Base-by-base conservation (phyloP, 2,113 vertebrate genomes). In the Reinhardtius hippoglossoides region DNA sequence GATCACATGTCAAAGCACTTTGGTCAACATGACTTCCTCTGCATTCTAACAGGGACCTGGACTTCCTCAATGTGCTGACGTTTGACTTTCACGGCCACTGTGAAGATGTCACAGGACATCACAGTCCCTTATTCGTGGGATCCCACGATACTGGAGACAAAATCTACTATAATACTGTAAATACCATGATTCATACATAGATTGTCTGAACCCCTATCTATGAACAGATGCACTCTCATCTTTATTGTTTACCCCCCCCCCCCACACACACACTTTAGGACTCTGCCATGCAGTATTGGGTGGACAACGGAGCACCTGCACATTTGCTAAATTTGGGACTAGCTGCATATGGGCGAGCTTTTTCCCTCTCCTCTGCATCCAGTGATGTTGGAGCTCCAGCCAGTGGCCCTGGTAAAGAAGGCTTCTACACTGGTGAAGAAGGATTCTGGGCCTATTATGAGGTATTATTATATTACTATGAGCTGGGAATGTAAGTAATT, bases 401-500 rank as follows among this genome's bases (percentile, higher is more conserved):
- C 9, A 69, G 20, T 44, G 94, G 94, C 46, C 63, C 92, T 37
- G 94, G 67, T 52, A 56, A 67, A 3, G 77, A 76, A 10, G 82
- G 82, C 81, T 2, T 70, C 88, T 82, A 87, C 94, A 95, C 93
- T 13, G 76, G 91, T 7, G 88, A 95, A 71, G 78, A 86, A 18
- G 95, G 95, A 55, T 84, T 95, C 69, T 91, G 92, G 94, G 87
- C 94, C 67, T 92, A 91, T 78, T 96, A 93, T 81, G 95, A 96
- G 93, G 95, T 96, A 79, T 26, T 16, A 18, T 6, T 48, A 5
- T 48, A 48, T 48, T 44, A 56, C 0, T 58, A 9, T 8, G 14
- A 14, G 4, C 6, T 37, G 1, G 46, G 10, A 55, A 54, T 52
- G 18, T 21, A 21, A 40, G 15, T 5, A 0, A n/a, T 62, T 31